Evolutionary conservation across 2,888 invertebrate species (phyloP).

Genomic region (Beris chalybata): DNA sequence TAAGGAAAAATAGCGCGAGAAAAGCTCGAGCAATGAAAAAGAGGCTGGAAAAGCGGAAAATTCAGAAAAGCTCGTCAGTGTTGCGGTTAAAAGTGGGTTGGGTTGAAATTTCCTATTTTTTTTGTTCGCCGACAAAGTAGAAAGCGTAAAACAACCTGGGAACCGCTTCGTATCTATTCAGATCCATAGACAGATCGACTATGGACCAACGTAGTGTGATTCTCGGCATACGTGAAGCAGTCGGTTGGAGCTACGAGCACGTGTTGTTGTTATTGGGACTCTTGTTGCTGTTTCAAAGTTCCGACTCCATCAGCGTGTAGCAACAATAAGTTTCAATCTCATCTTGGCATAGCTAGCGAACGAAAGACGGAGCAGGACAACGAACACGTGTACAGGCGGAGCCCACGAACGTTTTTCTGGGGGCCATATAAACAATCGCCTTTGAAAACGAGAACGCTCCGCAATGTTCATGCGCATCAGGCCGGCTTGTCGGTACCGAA

Average conservation of each 20-base stretch:
- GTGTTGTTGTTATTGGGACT: conserved; percentile 19
- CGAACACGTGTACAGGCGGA: conserved; percentile 41
- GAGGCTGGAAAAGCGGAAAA: conserved; percentile 28
- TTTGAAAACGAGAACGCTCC: conserved; percentile 17
- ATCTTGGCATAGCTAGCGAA: background rate
- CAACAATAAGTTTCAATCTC: too few species aligned
- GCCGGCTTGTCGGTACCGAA: background rate
- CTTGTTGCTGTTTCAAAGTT: conserved; percentile 25
- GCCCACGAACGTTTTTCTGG: conserved; percentile 18
- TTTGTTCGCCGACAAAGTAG: conserved; percentile 8
- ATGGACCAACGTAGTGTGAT: conserved; percentile 5
- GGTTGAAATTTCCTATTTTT: conserved; percentile 27
- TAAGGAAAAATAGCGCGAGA: conserved; percentile 19
- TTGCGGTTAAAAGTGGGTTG: conserved; percentile 38
- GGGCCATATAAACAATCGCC: conserved; percentile 9
- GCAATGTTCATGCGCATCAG: conserved; percentile 23
- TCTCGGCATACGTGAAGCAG: conserved; percentile 10
- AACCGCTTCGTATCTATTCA: conserved; percentile 5
- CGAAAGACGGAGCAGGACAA: conserved; percentile 24
- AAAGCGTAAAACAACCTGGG: background rate
- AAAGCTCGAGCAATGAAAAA: conserved; percentile 18
- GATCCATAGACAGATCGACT: background rate
- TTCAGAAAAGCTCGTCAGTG: conserved; percentile 30
- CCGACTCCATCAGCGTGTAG: background rate
- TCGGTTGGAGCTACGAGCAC: conserved; percentile 15